These are phyloP conservation scores for Sericinus montela DNA, from an alignment of 2,888 invertebrate genomes.

Conservation along the genomic window DNA sequence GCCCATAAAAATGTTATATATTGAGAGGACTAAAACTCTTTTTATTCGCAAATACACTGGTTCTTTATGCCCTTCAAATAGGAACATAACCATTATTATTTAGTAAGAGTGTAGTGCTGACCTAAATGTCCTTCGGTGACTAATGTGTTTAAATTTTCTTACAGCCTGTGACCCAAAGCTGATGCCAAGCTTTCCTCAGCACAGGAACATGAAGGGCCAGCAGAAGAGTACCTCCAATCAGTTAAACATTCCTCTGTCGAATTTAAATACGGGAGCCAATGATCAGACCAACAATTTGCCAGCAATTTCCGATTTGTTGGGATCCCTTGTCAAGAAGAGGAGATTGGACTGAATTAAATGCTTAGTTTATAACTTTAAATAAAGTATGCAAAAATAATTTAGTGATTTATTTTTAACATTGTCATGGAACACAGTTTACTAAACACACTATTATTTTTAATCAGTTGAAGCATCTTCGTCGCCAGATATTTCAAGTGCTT, in stretches of 20 bases:
- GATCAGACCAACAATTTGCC: conserved; percentile 88
- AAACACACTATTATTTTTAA: conserved; percentile 27
- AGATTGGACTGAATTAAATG: conserved; percentile 81
- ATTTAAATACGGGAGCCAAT: conserved; percentile 79
- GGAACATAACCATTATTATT: too few relatives aligned
- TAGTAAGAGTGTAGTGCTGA: too few relatives aligned
- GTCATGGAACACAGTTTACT: conserved; percentile 8
- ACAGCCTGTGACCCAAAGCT: conserved; percentile 96
- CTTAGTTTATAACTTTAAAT: conserved; percentile 18
- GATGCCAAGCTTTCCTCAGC: conserved; percentile 99
- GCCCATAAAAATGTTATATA: too few relatives aligned
- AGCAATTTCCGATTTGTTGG: conserved; percentile 89
- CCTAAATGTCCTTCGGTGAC: too few relatives aligned
- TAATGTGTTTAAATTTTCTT: too few relatives aligned
- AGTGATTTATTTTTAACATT: conserved; percentile 20
- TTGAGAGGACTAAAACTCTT: too few relatives aligned
- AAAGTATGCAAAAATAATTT: conserved; percentile 16
- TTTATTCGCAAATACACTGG: too few relatives aligned
- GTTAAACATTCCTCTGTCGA: conserved; percentile 64
- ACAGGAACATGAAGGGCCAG: conserved; percentile 88
- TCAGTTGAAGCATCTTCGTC: conserved; percentile 69
- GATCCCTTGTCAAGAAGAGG: conserved; percentile 89
- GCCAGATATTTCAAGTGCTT: conserved; percentile 66
- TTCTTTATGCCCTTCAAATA: too few relatives aligned
- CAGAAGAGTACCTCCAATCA: conserved; percentile 56